phyloP scores from a whole-genome alignment of 2,797 vertebrate genomes.

The Ceyx erithaca region DNA sequence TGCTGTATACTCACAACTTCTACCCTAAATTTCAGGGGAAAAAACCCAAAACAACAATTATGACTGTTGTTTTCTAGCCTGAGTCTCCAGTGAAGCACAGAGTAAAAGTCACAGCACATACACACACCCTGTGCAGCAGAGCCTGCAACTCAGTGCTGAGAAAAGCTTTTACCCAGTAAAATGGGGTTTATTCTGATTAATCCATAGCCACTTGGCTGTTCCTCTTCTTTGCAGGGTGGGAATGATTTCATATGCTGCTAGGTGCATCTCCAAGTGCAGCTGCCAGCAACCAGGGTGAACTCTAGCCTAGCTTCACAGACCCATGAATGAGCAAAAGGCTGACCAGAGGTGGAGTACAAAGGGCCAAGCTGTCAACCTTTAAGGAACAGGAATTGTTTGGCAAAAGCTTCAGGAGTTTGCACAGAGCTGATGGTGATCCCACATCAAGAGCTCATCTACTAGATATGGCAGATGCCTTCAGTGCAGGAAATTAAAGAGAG shows the following conservation, averaged over 20 bases:
- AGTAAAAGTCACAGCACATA: neutral
- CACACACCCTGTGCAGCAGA: neutral
- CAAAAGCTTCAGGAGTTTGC: neutral
- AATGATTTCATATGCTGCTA: neutral
- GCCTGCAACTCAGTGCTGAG: neutral
- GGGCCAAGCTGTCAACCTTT: neutral
- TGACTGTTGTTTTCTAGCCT: neutral
- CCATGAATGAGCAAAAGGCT: neutral
- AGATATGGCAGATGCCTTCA: constrained; percentile 3
- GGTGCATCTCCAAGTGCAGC: neutral
- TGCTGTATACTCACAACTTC: neutral
- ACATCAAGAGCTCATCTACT: neutral
- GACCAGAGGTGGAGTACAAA: neutral
- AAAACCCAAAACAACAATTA: neutral
- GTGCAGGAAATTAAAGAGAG: neutral
- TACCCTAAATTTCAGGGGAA: neutral
- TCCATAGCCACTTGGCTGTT: neutral
- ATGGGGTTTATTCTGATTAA: neutral
- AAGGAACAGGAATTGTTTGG: neutral
- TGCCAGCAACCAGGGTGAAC: neutral
- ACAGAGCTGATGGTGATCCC: neutral
- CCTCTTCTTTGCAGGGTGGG: neutral
- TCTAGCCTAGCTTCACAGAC: neutral
- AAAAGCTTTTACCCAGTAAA: neutral
- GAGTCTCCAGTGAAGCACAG: neutral